Base-by-base conservation (phyloP, 2,888 invertebrate species). In the Athetis lepigone region DNA sequence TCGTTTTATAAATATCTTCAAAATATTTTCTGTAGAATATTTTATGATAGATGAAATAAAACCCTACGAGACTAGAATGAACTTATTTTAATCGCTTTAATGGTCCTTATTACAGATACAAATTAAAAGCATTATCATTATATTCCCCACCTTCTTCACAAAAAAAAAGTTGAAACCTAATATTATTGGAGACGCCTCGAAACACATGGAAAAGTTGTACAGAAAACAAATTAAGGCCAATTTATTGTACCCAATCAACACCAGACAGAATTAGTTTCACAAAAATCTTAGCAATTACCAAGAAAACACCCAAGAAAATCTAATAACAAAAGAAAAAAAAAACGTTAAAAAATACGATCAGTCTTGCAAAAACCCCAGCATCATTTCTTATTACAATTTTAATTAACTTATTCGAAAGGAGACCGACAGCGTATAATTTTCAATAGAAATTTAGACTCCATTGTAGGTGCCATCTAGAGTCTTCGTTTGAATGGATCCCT, bases 351-450 rank as follows among this genome's bases (percentile, higher is more conserved):
- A 75, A 71, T 61, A 61, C 18, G 65, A 68, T 64, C 52, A 55
- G 37, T 55, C 62, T 52, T 25, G 58, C 54, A 16, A 60, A 69
- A 76, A 76, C 72, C 64, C 56, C 56, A 65, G 71, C 73, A 72
- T 77, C 74, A 81, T 76, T 79, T 77, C 77, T 80, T 83, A 82
- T 81, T 81, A 76, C 70, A 77, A 75, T 75, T 83, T 85, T 84
- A 85, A 85, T 85, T 84, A 83, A 81, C 79, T 82, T 82, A 80
- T 78, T 79, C 64, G 65, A 64, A 57, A 46, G 39, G 47, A 57
- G 47, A 55, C 52, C 50, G 56, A n/a, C 27, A 52, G 51, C 66
- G 58, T 67, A 61, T 74, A 74, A 79, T 77, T 80, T 79, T 75
- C 78, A 72, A 82, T 77, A 70, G 77, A 78, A 79, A 82, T 83